Evolutionary conservation across 2,113 vertebrate genomes (phyloP).

Genomic region (Fulmarus glacialis): DNA sequence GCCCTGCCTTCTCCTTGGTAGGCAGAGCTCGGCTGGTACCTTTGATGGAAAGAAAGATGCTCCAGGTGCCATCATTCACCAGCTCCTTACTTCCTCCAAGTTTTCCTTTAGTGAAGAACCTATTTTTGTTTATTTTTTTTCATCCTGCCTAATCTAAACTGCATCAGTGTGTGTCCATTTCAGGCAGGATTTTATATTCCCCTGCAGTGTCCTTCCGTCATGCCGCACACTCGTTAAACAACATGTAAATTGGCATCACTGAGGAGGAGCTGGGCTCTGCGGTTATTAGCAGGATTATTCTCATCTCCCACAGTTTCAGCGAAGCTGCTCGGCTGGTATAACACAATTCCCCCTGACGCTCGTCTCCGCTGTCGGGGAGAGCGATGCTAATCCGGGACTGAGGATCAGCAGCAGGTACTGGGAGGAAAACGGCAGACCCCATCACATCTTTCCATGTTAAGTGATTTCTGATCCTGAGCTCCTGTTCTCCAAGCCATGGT

Average conservation of each 20-base stretch:
- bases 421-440: background rate
- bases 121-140: background rate
- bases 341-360: background rate
- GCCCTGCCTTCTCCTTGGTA: background rate
- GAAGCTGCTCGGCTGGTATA: background rate
- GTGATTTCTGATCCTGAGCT: background rate
- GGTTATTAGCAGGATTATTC: slow-evolving; percentile 11
- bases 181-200: background rate
- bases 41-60: background rate
- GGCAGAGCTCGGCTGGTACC: background rate
- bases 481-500: background rate
- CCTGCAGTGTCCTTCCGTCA: background rate
- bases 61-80: background rate
- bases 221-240: background rate
- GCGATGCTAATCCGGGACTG: background rate
- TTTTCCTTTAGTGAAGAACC: background rate
- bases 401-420: background rate
- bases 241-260: background rate
- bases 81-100: background rate
- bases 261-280: background rate
- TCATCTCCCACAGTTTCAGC: background rate
- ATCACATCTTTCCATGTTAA: fast-evolving
- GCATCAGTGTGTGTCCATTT: background rate
- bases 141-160: background rate
- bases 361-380: background rate